These are phyloP conservation scores for Fragum fragum DNA, from an alignment of 2,888 invertebrate genomes.

Conservation along the genomic window DNA sequence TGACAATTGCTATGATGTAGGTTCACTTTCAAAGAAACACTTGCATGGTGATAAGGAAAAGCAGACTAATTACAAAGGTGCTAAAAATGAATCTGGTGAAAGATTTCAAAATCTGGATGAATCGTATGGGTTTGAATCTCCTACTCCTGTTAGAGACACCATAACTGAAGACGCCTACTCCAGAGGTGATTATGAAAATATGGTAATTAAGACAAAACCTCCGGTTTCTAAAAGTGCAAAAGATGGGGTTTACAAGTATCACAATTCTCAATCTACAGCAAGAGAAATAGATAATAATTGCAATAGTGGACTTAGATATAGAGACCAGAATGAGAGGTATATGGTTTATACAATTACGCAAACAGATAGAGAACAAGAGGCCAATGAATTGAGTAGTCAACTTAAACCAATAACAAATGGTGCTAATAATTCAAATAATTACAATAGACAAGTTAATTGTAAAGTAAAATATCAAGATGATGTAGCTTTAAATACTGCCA, in stretches of 20 bases:
- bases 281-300: background rate
- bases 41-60: background rate
- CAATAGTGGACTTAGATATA: background rate
- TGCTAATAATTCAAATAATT: background rate
- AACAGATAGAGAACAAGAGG: background rate
- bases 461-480: background rate
- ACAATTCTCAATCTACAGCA: background rate
- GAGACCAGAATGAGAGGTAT: conserved; percentile 1
- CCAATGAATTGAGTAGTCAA: background rate
- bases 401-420: background rate
- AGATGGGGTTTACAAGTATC: conserved; percentile 13
- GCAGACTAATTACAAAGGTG: conserved; percentile 1
- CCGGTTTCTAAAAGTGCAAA: background rate
- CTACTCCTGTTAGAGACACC: background rate
- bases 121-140: conserved; percentile 9
- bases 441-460: background rate
- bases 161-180: background rate
- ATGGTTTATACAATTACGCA: conserved; percentile 18
- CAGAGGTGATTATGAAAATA: background rate
- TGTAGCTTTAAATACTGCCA: background rate
- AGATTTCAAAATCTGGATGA: background rate
- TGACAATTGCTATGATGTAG: conserved; percentile 9
- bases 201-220: background rate
- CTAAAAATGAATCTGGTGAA: background rate
- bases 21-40: background rate